Conservation (phyloP, 1,140 invertebrate genomes). For the Nautilus pompilius region DNA sequence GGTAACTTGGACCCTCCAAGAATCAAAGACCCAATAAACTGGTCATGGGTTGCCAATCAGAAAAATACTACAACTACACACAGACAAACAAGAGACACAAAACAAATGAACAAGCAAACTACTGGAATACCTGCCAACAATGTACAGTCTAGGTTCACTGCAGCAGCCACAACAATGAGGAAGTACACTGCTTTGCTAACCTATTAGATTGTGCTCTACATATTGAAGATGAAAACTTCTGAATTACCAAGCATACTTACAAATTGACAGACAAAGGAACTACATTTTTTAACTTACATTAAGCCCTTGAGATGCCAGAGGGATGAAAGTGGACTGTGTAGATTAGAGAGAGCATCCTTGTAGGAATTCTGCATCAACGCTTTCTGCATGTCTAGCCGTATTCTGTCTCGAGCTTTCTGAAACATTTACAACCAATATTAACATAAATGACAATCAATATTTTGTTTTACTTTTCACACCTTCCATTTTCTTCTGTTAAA, state of each 20-base stretch:
- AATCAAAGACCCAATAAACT: too few species aligned
- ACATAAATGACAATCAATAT: background rate
- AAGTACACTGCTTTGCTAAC: too few species aligned
- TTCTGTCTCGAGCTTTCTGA: conserved; percentile 23
- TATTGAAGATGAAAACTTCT: too few species aligned
- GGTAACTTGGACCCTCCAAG: too few species aligned
- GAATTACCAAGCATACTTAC: background rate
- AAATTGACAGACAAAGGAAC: background rate
- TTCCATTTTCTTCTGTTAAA: background rate
- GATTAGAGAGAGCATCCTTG: conserved; percentile 25
- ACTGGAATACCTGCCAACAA: too few species aligned
- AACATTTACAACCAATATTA: conserved; percentile 9
- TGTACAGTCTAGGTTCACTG: too few species aligned
- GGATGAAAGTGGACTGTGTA: conserved; percentile 31
- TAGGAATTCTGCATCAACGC: conserved; percentile 34
- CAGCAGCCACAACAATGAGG: too few species aligned
- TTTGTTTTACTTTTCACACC: conserved; percentile 1
- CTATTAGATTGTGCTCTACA: too few species aligned
- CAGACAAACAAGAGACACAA: background rate
- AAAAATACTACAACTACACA: too few species aligned
- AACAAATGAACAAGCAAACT: background rate
- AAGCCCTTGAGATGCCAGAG: conserved; percentile 25
- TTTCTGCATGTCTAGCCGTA: conserved; percentile 24
- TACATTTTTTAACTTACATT: conserved; percentile 14
- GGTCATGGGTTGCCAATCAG: too few species aligned